Conservation (phyloP, 1,140 invertebrate genomes). For the Kradibia gibbosae region DNA sequence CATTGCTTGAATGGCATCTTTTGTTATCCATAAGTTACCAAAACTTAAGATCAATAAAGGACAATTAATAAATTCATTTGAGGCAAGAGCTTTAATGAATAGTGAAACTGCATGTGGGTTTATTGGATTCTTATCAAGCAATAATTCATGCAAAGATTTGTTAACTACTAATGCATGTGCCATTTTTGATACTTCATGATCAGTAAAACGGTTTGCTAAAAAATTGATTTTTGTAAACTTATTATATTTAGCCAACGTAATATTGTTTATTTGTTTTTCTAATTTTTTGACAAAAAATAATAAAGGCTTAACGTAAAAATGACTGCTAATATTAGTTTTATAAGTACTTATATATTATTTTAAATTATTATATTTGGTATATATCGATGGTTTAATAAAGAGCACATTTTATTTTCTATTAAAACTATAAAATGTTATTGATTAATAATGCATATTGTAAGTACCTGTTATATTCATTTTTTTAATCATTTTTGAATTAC, state of each 20-base stretch:
- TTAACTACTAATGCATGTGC: constrained; percentile 60
- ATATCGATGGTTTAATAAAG: background rate
- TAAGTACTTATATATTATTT: background rate
- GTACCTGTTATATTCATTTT: constrained; percentile 61
- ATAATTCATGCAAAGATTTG: constrained; percentile 56
- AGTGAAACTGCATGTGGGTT: constrained; percentile 54
- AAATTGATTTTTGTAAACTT: constrained; percentile 18
- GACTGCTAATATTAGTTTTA: background rate
- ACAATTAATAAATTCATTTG: constrained; percentile 49
- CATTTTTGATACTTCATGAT: constrained; percentile 54
- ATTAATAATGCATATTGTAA: background rate
- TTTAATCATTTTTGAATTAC: constrained; percentile 49
- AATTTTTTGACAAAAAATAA: background rate
- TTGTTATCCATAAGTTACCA: constrained; percentile 67
- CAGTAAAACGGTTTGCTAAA: constrained; percentile 63
- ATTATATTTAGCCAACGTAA: no score
- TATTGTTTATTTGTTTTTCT: no score
- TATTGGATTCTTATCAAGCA: constrained; percentile 64
- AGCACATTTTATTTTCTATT: background rate
- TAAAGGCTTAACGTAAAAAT: no score
- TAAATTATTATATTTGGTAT: background rate
- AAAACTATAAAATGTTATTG: background rate
- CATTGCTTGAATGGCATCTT: constrained; percentile 59
- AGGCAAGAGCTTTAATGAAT: constrained; percentile 54
- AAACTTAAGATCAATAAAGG: constrained; percentile 65